A percentile compares a stretch with the other conserved stretches of the same genome.
These are phyloP conservation scores for Tokudaia tokunoshimensis DNA, from an alignment of 2,797 vertebrate genomes.

Conservation along the genomic window DNA sequence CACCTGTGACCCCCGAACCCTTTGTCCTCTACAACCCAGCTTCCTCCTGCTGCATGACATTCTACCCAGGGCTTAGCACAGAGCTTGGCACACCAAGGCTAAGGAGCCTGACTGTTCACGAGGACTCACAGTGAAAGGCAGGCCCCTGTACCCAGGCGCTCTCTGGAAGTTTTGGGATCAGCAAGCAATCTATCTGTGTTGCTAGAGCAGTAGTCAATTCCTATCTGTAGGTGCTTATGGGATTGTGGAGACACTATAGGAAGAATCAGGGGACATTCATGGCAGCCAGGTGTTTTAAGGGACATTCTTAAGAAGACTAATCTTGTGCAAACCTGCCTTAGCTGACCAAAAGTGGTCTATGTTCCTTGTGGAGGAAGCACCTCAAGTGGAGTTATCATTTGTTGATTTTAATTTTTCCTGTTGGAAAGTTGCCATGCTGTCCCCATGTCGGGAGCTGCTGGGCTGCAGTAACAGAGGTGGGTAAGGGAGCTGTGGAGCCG, in stretches of 20 bases:
- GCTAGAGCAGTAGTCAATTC: not conserved
- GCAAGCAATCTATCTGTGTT: not conserved
- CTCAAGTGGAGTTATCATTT: not conserved
- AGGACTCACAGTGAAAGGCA: too few relatives aligned
- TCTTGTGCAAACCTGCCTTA: not conserved
- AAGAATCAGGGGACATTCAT: not conserved
- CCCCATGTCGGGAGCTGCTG: not conserved
- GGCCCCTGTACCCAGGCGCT: not conserved
- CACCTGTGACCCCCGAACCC: not conserved
- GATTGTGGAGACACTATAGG: too few relatives aligned
- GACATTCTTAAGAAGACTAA: not conserved
- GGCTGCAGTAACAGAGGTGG: not conserved
- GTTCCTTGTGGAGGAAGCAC: not conserved
- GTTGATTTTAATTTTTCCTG: not conserved
- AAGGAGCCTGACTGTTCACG: not conserved
- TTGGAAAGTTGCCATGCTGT: not conserved
- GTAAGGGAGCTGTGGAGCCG: not conserved
- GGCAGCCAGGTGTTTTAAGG: not conserved
- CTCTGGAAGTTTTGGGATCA: not conserved
- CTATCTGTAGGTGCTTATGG: not conserved
- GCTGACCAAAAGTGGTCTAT: not conserved
- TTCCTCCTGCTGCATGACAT: accelerated
- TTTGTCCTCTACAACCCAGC: not conserved
- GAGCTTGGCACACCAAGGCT: not conserved
- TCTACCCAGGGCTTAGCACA: not conserved